phyloP scores from a whole-genome alignment of 2,888 invertebrate species.

The Ectropis crepuscularia region DNA sequence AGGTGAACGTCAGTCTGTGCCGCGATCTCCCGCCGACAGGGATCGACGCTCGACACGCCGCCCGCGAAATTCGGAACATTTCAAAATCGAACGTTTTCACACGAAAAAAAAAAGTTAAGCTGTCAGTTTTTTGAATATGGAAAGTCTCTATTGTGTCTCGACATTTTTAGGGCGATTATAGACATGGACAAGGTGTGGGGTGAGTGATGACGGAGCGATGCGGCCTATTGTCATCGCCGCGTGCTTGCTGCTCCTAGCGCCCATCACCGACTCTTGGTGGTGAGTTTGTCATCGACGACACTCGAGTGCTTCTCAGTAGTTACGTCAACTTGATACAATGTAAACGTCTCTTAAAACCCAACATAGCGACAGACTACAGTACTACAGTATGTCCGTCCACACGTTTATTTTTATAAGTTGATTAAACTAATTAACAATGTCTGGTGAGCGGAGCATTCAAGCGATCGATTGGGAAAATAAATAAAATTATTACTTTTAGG shows the following conservation, averaged over 20 bases:
- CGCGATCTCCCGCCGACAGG: constrained; percentile 81
- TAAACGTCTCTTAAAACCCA: neutral
- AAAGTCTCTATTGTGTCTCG: constrained; percentile 38
- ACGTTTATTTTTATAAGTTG: constrained; percentile 8
- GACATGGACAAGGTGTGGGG: constrained; percentile 58
- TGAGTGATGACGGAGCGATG: constrained; percentile 85
- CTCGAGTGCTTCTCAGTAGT: constrained; percentile 15
- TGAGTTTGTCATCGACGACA: constrained; percentile 82
- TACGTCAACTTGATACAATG: neutral
- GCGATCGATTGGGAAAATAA: neutral
- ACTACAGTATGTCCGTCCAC: constrained; percentile 5
- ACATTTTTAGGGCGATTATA: constrained; percentile 48
- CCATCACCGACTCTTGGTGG: constrained; percentile 95
- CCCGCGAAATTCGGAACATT: constrained; percentile 74
- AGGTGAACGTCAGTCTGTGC: constrained; percentile 79
- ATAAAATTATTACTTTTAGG: neutral
- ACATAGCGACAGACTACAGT: constrained; percentile 9
- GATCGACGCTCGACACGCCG: constrained; percentile 74
- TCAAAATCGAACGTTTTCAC: constrained; percentile 62
- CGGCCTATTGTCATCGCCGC: constrained; percentile 92
- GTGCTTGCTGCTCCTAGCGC: constrained; percentile 94
- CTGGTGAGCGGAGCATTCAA: neutral
- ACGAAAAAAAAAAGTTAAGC: constrained; percentile 43
- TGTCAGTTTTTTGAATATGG: constrained; percentile 34
- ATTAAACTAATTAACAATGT: constrained; percentile 11